Evolutionary conservation across 1,140 invertebrate species (phyloP).

Genomic region (Camponotus pennsylvanicus): DNA sequence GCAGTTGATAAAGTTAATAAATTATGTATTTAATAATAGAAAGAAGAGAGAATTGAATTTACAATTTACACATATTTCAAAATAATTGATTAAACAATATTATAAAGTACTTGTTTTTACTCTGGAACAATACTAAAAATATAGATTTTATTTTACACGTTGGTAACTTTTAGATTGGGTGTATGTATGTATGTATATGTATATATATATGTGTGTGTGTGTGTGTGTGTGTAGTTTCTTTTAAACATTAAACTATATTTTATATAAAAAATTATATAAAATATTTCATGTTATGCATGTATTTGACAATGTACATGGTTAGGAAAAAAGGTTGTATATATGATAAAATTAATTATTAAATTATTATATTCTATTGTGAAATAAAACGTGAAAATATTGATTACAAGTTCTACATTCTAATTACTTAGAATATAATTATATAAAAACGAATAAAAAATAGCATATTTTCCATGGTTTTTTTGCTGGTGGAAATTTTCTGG

Average conservation of each 20-base stretch:
- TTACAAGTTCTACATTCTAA: neutral
- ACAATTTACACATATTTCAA: constrained; percentile 72
- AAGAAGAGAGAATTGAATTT: constrained; percentile 35
- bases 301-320: constrained; percentile 62
- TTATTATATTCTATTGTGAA: constrained; percentile 73
- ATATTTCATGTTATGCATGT: constrained; percentile 63
- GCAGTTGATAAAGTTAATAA: constrained; percentile 17
- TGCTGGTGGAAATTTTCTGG: neutral
- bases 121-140: constrained; percentile 50
- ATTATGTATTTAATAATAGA: constrained; percentile 39
- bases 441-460: neutral
- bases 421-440: constrained; percentile 9
- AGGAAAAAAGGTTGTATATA: constrained; percentile 63
- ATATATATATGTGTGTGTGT: too few species aligned
- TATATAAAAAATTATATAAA: constrained; percentile 54
- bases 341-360: constrained; percentile 68
- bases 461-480: constrained; percentile 1
- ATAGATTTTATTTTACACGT: constrained; percentile 46
- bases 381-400: constrained; percentile 70
- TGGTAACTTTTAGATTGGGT: constrained; percentile 49
- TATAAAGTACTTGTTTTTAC: constrained; percentile 56
- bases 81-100: constrained; percentile 63
- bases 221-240: constrained; percentile 42
- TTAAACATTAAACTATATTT: constrained; percentile 49
- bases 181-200: too few species aligned